A percentile compares a stretch with the other conserved stretches of the same genome.
These are phyloP conservation scores for Ranitomeya variabilis DNA, from an alignment of 2,113 vertebrate species.

Conservation along the genomic window DNA sequence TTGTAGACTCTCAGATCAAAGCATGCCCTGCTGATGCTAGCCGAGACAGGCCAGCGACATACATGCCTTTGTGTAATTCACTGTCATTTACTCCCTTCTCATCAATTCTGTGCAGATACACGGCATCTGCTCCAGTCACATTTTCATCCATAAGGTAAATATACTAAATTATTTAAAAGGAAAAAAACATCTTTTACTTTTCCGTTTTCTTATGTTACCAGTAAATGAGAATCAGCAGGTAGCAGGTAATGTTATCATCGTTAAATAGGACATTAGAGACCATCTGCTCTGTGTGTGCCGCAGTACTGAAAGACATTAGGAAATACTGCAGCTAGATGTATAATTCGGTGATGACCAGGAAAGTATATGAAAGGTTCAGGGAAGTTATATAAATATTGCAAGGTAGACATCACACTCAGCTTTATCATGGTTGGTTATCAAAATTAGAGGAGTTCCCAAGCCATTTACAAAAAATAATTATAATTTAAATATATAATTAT, in stretches of 20 bases:
- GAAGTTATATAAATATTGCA: background rate
- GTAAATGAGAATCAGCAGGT: constrained; percentile 23
- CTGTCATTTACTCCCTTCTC: background rate
- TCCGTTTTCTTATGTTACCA: background rate
- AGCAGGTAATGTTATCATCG: constrained; percentile 7
- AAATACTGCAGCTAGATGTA: background rate
- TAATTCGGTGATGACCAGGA: background rate
- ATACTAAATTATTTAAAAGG: background rate
- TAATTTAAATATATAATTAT: too few species aligned
- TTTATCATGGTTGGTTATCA: too few species aligned
- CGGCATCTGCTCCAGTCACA: background rate
- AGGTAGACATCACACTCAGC: too few species aligned
- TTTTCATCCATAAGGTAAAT: background rate
- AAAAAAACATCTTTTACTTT: background rate
- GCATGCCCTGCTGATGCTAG: constrained; percentile 27
- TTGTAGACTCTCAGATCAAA: constrained; percentile 35
- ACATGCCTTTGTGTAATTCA: constrained; percentile 23
- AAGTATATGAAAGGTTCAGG: background rate
- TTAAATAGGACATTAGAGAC: constrained; percentile 7
- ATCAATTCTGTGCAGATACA: background rate
- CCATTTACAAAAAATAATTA: too few species aligned
- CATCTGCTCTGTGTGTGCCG: background rate
- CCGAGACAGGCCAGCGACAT: background rate
- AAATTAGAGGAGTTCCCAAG: too few species aligned
- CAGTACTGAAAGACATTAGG: background rate